phyloP scores from a whole-genome alignment of 2,113 vertebrate species.

The Pituophis catenifer region DNA sequence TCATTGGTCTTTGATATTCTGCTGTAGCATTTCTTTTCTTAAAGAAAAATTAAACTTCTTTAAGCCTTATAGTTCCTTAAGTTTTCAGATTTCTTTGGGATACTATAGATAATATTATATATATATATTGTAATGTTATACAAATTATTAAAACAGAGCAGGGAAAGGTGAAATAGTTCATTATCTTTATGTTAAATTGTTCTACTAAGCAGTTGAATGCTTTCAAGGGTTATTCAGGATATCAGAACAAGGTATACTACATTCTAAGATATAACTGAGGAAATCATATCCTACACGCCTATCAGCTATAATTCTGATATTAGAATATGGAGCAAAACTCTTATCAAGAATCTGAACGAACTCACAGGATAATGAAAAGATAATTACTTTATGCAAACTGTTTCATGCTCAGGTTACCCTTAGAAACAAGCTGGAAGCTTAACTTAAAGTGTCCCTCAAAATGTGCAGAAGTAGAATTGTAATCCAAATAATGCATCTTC shows the following conservation, averaged over 20 bases:
- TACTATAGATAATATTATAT: neutral
- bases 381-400: neutral
- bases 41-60: neutral
- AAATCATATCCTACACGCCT: neutral
- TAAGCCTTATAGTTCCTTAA: neutral
- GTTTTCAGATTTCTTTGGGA: neutral
- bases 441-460: neutral
- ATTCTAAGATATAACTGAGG: neutral
- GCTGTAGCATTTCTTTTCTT: neutral
- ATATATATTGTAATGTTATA: neutral
- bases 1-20: neutral
- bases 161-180: neutral
- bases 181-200: neutral
- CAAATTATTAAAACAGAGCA: neutral
- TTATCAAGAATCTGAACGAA: neutral
- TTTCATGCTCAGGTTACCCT: neutral
- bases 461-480: neutral
- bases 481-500: neutral
- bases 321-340: neutral
- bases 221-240: neutral
- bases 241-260: neutral
- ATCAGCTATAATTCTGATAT: neutral
- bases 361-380: neutral
- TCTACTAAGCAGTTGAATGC: neutral
- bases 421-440: neutral